These are phyloP conservation scores for Paelopatides confundens DNA, from an alignment of 53 echinoderm and acorn worm genomes.

Conservation along the genomic window DNA sequence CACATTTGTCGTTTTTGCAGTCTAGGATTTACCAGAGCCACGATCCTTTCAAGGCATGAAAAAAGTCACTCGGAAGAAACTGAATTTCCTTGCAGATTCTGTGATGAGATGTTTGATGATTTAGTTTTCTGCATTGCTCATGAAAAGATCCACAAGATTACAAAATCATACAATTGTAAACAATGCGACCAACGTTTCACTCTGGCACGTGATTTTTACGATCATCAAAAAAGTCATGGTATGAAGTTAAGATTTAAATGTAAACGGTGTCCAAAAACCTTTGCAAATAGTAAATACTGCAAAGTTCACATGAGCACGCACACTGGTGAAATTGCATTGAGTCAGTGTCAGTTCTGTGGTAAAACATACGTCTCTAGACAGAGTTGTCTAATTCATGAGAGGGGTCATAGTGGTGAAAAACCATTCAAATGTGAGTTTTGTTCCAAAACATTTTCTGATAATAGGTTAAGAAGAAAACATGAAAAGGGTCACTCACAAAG, in stretches of 20 bases:
- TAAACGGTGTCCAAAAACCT: constrained; percentile 24
- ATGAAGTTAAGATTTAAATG: neutral
- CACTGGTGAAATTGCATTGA: constrained; percentile 29
- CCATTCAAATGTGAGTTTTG: constrained; percentile 65
- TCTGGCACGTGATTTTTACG: too few species aligned
- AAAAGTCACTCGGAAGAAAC: neutral
- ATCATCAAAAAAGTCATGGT: neutral
- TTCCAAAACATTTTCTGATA: constrained; percentile 5
- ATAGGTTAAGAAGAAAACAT: neutral
- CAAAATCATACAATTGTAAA: neutral
- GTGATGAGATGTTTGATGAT: neutral
- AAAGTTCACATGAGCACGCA: neutral
- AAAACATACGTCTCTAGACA: constrained; percentile 45
- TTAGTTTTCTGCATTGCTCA: neutral
- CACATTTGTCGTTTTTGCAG: neutral
- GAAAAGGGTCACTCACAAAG: constrained; percentile 15
- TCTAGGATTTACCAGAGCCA: neutral
- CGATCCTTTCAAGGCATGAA: neutral
- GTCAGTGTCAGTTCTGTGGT: constrained; percentile 47
- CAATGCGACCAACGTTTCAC: too few species aligned
- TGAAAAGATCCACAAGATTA: neutral
- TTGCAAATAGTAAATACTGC: neutral
- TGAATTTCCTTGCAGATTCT: neutral
- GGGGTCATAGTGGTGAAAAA: constrained; percentile 53
- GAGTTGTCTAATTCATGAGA: constrained; percentile 39